Evolutionary conservation across 2,113 vertebrate species (phyloP).

Genomic region (Columbina picui): DNA sequence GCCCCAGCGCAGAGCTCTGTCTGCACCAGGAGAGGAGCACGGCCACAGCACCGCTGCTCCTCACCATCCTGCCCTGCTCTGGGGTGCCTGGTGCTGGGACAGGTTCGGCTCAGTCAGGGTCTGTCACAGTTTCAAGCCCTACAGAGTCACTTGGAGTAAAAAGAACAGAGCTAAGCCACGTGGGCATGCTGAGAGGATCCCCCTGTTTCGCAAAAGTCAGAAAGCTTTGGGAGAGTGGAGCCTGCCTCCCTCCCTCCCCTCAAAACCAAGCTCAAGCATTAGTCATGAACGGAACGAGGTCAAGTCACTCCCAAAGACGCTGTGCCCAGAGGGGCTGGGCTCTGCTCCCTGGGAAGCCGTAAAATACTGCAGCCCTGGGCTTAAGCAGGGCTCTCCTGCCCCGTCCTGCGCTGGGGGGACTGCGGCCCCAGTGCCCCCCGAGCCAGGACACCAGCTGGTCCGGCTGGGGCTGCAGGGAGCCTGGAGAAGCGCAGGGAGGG

Average conservation of each 20-base stretch:
- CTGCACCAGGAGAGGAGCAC: background rate
- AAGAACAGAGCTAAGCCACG: background rate
- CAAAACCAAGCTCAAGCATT: too few species aligned
- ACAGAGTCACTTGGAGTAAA: background rate
- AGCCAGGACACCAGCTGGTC: background rate
- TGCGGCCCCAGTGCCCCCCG: background rate
- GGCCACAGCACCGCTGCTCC: background rate
- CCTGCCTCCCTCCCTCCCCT: background rate
- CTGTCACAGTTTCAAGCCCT: slow-evolving; percentile 29
- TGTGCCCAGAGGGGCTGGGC: background rate
- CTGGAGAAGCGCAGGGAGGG: background rate
- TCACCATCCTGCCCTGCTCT: background rate
- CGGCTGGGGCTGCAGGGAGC: background rate
- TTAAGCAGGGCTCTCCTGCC: background rate
- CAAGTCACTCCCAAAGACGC: background rate
- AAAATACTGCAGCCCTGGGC: background rate
- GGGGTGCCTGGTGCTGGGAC: background rate
- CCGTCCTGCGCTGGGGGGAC: background rate
- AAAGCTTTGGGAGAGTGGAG: background rate
- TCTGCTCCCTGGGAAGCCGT: background rate
- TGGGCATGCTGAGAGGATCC: rapidly evolving
- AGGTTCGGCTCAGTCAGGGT: background rate
- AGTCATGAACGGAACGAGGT: rapidly evolving
- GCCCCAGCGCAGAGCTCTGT: background rate
- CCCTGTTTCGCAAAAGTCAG: background rate